Evolutionary conservation across 2,797 vertebrate species (phyloP).

Genomic region (Onychomys torridus): DNA sequence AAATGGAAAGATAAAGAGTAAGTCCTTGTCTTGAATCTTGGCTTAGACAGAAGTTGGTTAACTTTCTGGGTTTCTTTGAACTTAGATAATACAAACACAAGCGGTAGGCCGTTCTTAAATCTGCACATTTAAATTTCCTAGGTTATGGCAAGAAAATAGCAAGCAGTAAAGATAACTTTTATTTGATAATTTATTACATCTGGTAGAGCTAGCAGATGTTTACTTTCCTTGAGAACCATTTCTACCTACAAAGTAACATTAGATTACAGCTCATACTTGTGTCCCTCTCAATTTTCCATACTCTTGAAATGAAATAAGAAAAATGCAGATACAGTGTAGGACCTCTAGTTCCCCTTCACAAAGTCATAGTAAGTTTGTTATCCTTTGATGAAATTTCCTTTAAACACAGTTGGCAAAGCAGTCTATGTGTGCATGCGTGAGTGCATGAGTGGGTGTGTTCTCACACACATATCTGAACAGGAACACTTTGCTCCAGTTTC

Average conservation of each 20-base stretch:
- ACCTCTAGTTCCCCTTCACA: neutral
- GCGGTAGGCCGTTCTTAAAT: slow-evolving; percentile 37
- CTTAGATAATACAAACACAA: neutral
- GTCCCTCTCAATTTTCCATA: neutral
- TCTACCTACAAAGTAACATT: neutral
- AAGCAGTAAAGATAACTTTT: slow-evolving; percentile 13
- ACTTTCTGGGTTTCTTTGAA: neutral
- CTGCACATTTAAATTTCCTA: slow-evolving; percentile 53
- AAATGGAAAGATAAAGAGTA: neutral
- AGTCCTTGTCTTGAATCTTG: neutral
- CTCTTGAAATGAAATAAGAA: neutral
- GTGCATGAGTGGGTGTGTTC: neutral
- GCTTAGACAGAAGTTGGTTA: neutral
- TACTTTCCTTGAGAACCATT: neutral
- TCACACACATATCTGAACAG: neutral
- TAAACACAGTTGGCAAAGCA: neutral
- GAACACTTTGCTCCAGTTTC: neutral
- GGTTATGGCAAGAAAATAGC: neutral
- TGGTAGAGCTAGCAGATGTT: neutral
- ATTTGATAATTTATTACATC: neutral
- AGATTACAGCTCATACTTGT: neutral
- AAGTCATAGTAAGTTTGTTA: neutral
- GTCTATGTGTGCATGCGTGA: neutral
- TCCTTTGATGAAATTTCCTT: neutral
- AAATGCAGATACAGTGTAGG: neutral